These are phyloP conservation scores for Trachelus stipa DNA, from an alignment of 2,888 invertebrate genomes.

Conservation along the genomic window DNA sequence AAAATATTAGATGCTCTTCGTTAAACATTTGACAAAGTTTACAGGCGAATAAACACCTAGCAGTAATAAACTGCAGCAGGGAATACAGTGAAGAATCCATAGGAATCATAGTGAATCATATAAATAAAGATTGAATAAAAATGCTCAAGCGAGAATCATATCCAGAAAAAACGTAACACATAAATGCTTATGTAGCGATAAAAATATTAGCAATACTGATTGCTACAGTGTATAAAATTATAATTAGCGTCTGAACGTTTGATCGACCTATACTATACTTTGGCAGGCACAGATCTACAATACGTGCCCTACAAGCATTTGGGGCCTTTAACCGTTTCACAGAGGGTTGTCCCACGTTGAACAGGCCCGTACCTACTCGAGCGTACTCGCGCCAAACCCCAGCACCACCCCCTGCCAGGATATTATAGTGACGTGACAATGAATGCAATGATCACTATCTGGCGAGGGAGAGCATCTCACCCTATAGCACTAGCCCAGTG, in stretches of 20 bases:
- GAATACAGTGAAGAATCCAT: not conserved
- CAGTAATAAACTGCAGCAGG: not conserved
- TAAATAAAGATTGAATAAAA: not conserved
- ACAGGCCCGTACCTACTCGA: not conserved
- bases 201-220: not conserved
- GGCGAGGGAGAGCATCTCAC: slow-evolving; percentile 11
- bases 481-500: not conserved
- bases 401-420: slow-evolving; percentile 33
- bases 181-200: not conserved
- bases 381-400: not conserved
- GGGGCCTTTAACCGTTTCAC: not conserved
- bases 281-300: not conserved
- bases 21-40: not conserved
- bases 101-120: not conserved
- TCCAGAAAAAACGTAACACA: not conserved
- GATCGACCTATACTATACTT: not conserved
- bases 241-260: not conserved
- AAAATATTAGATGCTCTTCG: not conserved
- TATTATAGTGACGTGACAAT: slow-evolving; percentile 57
- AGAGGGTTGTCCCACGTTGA: slow-evolving; percentile 3
- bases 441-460: slow-evolving; percentile 58
- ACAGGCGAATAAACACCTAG: not conserved
- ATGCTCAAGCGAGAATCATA: not conserved
- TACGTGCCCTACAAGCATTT: not conserved
- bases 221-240: not conserved